A percentile compares a stretch with the other conserved stretches of the same genome.
These are phyloP conservation scores for Scolopax bukidnonensis DNA, from an alignment of 2,797 vertebrate species.

Conservation along the genomic window DNA sequence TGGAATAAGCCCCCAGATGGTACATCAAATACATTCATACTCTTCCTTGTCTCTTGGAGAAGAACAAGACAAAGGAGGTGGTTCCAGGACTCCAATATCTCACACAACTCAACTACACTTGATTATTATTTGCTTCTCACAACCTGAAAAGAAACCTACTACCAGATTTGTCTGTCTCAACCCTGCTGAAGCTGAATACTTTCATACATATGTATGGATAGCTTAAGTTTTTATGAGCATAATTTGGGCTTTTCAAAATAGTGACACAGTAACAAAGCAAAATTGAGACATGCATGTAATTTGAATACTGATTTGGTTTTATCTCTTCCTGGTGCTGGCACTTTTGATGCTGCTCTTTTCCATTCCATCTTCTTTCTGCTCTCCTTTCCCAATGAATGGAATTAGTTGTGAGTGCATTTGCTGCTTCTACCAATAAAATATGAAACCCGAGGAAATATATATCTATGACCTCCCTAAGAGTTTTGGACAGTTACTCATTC, in stretches of 20 bases:
- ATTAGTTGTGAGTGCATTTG: neutral
- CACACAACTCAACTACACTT: conserved; percentile 60
- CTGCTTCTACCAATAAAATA: neutral
- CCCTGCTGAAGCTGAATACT: conserved; percentile 59
- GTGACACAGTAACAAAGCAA: conserved; percentile 81
- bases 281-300: conserved; percentile 76
- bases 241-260: conserved; percentile 84
- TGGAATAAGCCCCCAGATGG: neutral
- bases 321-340: conserved; percentile 60
- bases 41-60: neutral
- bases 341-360: conserved; percentile 71
- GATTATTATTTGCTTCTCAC: conserved; percentile 68
- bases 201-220: conserved; percentile 81
- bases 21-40: neutral
- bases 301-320: conserved; percentile 77
- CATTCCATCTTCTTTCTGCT: conserved; percentile 56
- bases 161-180: conserved; percentile 67
- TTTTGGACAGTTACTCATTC: neutral
- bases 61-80: conserved; percentile 39
- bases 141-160: conserved; percentile 65
- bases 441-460: neutral
- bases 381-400: conserved; percentile 45
- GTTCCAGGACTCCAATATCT: conserved; percentile 40
- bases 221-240: conserved; percentile 79
- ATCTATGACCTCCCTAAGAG: neutral